These are phyloP conservation scores for Macquaria ambigua DNA, from an alignment of 2,113 vertebrate species.

Conservation along the genomic window DNA sequence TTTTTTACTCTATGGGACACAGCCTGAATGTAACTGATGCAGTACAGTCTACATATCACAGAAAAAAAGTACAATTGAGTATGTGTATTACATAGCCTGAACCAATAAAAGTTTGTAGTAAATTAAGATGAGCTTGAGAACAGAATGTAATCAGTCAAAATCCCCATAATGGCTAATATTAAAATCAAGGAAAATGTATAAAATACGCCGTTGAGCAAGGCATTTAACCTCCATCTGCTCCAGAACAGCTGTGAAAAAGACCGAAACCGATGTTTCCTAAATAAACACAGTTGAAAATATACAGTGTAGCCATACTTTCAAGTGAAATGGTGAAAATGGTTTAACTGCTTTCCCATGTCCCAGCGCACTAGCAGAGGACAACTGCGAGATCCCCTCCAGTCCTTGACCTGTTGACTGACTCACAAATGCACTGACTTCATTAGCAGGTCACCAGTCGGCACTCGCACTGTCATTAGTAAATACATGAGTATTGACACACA, in stretches of 20 bases:
- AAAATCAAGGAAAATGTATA: background rate
- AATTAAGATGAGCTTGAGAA: background rate
- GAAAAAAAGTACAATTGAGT: background rate
- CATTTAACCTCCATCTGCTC: background rate
- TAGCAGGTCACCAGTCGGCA: slow-evolving; percentile 83
- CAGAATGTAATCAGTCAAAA: background rate
- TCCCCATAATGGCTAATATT: background rate
- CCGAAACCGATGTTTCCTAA: no score
- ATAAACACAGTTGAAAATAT: background rate
- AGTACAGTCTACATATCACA: background rate
- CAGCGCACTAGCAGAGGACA: slow-evolving; percentile 38
- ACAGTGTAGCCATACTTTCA: background rate
- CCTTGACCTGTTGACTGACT: slow-evolving; percentile 86
- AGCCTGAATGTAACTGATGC: background rate
- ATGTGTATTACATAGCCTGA: background rate
- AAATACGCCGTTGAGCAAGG: slow-evolving; percentile 2
- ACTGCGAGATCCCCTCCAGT: slow-evolving; percentile 56
- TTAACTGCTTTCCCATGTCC: background rate
- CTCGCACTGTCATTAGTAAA: slow-evolving; percentile 86
- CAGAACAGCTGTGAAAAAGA: background rate
- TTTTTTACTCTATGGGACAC: background rate
- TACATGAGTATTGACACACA: slow-evolving; percentile 84
- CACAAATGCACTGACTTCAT: slow-evolving; percentile 85
- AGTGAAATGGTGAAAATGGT: slow-evolving; percentile 16
- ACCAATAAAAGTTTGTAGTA: background rate